phyloP scores from a whole-genome alignment of 2,113 vertebrate species.

The Melanerpes formicivorus region DNA sequence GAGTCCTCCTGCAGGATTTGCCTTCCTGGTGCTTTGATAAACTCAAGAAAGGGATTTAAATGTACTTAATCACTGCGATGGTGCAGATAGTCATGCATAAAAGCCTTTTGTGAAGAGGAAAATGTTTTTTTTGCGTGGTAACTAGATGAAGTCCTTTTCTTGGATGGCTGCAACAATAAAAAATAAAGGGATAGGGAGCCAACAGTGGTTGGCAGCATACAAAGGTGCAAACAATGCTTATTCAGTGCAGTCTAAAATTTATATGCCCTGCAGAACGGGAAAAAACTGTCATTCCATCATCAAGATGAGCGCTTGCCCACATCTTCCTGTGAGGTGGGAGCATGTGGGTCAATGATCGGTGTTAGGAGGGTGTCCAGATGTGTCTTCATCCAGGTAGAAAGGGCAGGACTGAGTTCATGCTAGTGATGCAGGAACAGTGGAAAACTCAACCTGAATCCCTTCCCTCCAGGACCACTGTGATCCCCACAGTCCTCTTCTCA shows the following conservation, averaged over 20 bases:
- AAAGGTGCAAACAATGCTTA: not conserved
- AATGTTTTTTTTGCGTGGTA: not conserved
- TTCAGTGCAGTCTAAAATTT: not conserved
- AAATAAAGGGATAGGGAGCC: not conserved
- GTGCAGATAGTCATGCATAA: not conserved
- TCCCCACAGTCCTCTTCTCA: not conserved
- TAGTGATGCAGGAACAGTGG: not conserved
- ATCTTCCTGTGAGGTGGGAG: not conserved
- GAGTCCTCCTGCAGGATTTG: not conserved
- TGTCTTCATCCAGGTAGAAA: not conserved
- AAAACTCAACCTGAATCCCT: not conserved
- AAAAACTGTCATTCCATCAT: not conserved
- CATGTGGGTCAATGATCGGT: rapidly evolving
- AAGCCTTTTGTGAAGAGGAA: not conserved
- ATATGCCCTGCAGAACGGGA: not conserved
- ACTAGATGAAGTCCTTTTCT: not conserved
- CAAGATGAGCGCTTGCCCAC: not conserved
- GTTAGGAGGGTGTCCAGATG: not conserved
- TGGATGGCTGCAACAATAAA: not conserved
- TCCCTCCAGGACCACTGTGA: not conserved
- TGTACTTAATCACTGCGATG: not conserved
- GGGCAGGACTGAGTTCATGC: not conserved
- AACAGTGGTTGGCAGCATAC: not conserved
- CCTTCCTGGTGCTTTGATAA: not conserved
- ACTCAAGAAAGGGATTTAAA: not conserved